Conservation (phyloP, 2,797 vertebrate species). For the Pempheris klunzingeri region DNA sequence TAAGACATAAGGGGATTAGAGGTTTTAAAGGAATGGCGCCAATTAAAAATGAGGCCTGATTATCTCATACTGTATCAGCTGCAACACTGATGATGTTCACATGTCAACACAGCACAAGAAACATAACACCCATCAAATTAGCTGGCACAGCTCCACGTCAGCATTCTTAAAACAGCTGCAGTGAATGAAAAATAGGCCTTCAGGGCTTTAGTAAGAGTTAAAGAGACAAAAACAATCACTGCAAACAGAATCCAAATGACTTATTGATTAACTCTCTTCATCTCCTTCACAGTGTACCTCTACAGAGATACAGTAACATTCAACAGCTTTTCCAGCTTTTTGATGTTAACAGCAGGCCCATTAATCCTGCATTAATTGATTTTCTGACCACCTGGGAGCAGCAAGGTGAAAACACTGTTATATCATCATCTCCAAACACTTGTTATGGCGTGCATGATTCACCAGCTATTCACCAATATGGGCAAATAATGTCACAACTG, state of each 20-base stretch:
- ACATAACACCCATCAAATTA: constrained; percentile 45
- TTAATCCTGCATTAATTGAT: not conserved
- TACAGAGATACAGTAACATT: not conserved
- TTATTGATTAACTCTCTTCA: not conserved
- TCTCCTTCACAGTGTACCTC: too few species aligned
- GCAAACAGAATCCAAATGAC: not conserved
- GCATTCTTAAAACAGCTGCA: not conserved
- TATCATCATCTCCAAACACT: not conserved
- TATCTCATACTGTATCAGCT: not conserved
- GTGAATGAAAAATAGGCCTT: constrained; percentile 1
- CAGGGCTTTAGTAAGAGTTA: not conserved
- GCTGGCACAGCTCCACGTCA: constrained; percentile 37
- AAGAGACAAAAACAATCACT: not conserved
- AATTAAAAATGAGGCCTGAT: constrained; percentile 2
- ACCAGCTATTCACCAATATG: not conserved
- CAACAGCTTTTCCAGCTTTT: not conserved
- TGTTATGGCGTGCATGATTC: not conserved
- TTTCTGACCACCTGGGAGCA: not conserved
- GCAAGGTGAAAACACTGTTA: not conserved
- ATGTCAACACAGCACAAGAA: constrained; percentile 15
- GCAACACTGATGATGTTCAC: not conserved
- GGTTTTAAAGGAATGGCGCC: constrained; percentile 7
- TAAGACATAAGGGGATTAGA: not conserved
- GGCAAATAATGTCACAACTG: not conserved
- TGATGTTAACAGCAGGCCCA: not conserved